phyloP scores from a whole-genome alignment of 2,113 vertebrate species.

The Tragelaphus scriptus region DNA sequence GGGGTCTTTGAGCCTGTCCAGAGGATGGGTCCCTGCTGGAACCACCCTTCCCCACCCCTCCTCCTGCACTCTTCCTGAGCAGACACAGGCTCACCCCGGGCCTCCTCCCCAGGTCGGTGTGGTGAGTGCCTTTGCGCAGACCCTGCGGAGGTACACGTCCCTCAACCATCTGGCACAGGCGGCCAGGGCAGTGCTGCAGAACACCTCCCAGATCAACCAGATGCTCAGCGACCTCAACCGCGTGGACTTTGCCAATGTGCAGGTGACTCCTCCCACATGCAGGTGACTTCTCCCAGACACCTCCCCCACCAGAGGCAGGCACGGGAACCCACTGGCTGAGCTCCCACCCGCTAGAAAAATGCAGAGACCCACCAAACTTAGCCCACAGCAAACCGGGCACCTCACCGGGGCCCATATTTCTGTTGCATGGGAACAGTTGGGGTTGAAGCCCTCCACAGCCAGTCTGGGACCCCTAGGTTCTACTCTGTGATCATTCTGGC shows the following conservation, averaged over 20 bases:
- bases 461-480: not conserved
- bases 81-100: not conserved
- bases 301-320: not conserved
- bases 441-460: not conserved
- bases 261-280: slow-evolving; percentile 78
- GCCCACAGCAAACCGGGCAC: not conserved
- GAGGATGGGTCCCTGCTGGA: not conserved
- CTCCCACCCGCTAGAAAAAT: not conserved
- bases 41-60: no score
- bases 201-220: slow-evolving; percentile 98
- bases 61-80: not conserved
- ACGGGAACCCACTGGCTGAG: not conserved
- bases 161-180: slow-evolving; percentile 98
- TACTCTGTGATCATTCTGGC: not conserved
- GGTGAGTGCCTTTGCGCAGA: slow-evolving; percentile 96
- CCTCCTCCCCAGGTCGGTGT: slow-evolving; percentile 86
- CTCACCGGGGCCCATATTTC: not conserved
- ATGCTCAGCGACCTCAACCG: slow-evolving; percentile 99
- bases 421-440: not conserved
- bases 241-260: slow-evolving; percentile 97
- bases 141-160: slow-evolving; percentile 94
- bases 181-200: slow-evolving; percentile 95
- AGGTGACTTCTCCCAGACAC: accelerated
- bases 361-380: not conserved
- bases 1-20: not conserved